Evolutionary conservation across 2,888 invertebrate species (phyloP).

Genomic region (Acleris literana): DNA sequence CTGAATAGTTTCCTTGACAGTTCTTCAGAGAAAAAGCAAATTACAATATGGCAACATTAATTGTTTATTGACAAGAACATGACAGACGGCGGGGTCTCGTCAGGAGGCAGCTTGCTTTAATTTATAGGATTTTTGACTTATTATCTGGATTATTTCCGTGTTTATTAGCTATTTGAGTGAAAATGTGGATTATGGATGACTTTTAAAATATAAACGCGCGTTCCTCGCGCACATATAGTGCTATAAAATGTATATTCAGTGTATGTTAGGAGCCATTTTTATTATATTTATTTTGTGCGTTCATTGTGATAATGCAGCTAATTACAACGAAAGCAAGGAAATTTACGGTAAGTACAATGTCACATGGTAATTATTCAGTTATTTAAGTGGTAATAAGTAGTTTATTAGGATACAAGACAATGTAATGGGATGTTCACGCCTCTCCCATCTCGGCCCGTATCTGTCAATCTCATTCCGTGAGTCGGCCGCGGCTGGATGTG

Average conservation of each 20-base stretch:
- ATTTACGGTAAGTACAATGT: slow-evolving; percentile 71
- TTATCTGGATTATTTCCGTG: slow-evolving; percentile 64
- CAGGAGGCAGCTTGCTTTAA: slow-evolving; percentile 72
- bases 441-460: slow-evolving; percentile 24
- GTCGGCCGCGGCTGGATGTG: slow-evolving; percentile 15
- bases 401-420: slow-evolving; percentile 1
- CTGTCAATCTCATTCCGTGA: slow-evolving; percentile 35
- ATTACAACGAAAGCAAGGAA: slow-evolving; percentile 79
- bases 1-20: slow-evolving; percentile 14
- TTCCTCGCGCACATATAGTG: slow-evolving; percentile 64
- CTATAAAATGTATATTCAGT: slow-evolving; percentile 77
- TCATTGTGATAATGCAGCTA: slow-evolving; percentile 80
- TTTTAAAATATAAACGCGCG: slow-evolving; percentile 67
- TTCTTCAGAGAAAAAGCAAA: slow-evolving; percentile 15
- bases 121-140: slow-evolving; percentile 68
- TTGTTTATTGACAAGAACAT: slow-evolving; percentile 82
- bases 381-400: slow-evolving; percentile 10
- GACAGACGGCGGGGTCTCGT: slow-evolving; percentile 78
- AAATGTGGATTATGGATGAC: slow-evolving; percentile 74
- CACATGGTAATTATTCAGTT: slow-evolving; percentile 21
- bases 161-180: slow-evolving; percentile 63
- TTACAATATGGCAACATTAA: slow-evolving; percentile 61
- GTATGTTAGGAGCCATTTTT: slow-evolving; percentile 82
- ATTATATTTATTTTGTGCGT: slow-evolving; percentile 82
- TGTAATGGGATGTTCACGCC: slow-evolving; percentile 32